Percentiles rank a stretch among this genome's conserved stretches.
Evolutionary conservation across 2,888 invertebrate species (phyloP).

Genomic region (Heliconius charithonia): DNA sequence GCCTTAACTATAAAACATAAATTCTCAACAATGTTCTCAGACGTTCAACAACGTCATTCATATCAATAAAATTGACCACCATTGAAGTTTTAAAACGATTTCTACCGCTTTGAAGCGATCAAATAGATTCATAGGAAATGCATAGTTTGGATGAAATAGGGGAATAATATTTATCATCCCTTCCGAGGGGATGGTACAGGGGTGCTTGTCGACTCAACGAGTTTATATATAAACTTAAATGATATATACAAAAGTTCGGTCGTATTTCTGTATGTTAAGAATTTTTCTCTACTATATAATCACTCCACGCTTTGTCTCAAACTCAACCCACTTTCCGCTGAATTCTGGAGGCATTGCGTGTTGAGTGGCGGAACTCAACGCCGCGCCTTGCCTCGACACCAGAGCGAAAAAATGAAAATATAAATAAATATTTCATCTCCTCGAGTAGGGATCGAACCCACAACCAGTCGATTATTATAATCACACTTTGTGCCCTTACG

Average conservation of each 20-base stretch:
- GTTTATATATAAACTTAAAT: slow-evolving; percentile 3
- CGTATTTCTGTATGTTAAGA: neutral
- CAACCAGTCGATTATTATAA: too few species aligned
- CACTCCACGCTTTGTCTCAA: neutral
- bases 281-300: too few species aligned
- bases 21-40: too few species aligned
- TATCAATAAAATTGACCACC: neutral
- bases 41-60: neutral
- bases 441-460: too few species aligned
- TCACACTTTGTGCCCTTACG: too few species aligned
- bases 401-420: too few species aligned
- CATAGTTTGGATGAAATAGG: slow-evolving; percentile 24
- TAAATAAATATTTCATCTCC: too few species aligned
- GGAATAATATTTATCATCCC: slow-evolving; percentile 27
- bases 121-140: slow-evolving; percentile 24
- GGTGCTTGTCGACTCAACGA: slow-evolving; percentile 8
- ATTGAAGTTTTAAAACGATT: slow-evolving; percentile 10
- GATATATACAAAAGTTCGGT: neutral
- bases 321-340: too few species aligned
- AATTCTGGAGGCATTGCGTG: neutral
- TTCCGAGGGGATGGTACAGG: slow-evolving; percentile 7
- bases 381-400: too few species aligned
- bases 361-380: neutral
- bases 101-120: slow-evolving; percentile 5
- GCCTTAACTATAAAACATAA: neutral